Evolutionary conservation across 2,888 invertebrate genomes (phyloP).

Genomic region (Zygogramma bicolorata): DNA sequence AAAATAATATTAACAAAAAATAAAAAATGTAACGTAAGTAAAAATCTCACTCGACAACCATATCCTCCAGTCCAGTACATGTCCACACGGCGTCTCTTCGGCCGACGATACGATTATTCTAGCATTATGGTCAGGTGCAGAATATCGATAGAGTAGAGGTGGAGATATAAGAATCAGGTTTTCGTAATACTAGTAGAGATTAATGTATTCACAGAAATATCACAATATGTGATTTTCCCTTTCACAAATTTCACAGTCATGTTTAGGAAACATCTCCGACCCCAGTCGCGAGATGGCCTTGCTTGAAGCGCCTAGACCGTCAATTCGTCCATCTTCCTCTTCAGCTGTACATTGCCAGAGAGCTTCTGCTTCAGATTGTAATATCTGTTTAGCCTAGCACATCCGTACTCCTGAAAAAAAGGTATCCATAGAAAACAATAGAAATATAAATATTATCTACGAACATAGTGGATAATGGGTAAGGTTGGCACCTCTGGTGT

Average conservation of each 20-base stretch:
- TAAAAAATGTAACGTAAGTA: constrained; percentile 29
- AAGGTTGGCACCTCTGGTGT: too few relatives aligned
- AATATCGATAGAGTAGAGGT: constrained; percentile 21
- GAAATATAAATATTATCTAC: too few relatives aligned
- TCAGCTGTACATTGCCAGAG: constrained; percentile 51
- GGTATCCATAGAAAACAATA: not conserved
- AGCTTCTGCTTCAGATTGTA: constrained; percentile 57
- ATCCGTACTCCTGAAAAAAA: constrained; percentile 58
- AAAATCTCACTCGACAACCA: constrained; percentile 31
- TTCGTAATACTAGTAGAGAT: constrained; percentile 40
- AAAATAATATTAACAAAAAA: constrained; percentile 28
- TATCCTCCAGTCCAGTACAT: not conserved
- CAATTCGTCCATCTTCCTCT: constrained; percentile 56
- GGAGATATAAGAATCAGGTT: constrained; percentile 26
- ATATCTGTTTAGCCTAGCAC: constrained; percentile 56
- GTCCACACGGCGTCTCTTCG: not conserved
- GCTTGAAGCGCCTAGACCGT: constrained; percentile 27
- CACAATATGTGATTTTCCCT: constrained; percentile 41
- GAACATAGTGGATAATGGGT: too few relatives aligned
- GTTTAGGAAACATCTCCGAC: constrained; percentile 29
- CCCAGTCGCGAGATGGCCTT: not conserved
- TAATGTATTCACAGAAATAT: constrained; percentile 43
- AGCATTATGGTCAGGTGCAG: constrained; percentile 29
- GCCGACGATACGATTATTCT: not conserved
- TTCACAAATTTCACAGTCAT: constrained; percentile 45